A percentile compares a stretch with the other conserved stretches of the same genome.
phyloP scores from a whole-genome alignment of 2,888 invertebrate genomes.

The Formica aserva region DNA sequence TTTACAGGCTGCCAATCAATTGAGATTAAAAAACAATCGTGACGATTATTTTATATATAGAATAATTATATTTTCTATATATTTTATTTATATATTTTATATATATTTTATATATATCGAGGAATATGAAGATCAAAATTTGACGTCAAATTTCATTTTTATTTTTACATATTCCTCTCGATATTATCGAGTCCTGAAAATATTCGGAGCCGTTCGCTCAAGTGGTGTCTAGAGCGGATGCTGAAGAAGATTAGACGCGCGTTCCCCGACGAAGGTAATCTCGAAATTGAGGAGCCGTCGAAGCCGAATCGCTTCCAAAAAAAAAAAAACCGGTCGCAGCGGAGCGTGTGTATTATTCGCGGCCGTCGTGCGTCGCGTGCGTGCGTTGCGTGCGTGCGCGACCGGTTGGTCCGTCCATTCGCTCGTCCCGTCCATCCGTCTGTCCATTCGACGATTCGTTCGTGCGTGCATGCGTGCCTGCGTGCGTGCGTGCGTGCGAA shows the following conservation, averaged over 20 bases:
- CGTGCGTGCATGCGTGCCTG: slow-evolving; percentile 70
- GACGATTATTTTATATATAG: neutral
- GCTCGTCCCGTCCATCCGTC: slow-evolving; percentile 15
- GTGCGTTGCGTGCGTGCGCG: slow-evolving; percentile 12
- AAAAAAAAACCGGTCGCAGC: slow-evolving; percentile 42
- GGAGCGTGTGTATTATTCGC: slow-evolving; percentile 33
- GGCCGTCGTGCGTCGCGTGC: neutral
- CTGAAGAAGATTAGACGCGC: slow-evolving; percentile 29
- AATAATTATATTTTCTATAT: neutral
- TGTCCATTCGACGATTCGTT: slow-evolving; percentile 34
- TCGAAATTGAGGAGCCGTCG: slow-evolving; percentile 39
- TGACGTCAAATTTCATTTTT: slow-evolving; percentile 20
- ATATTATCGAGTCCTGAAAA: neutral
- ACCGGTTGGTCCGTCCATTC: neutral
- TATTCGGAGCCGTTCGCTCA: neutral
- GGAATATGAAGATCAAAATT: neutral
- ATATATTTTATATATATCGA: too few relatives aligned
- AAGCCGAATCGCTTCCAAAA: slow-evolving; percentile 29
- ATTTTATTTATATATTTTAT: too few relatives aligned
- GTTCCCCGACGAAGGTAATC: slow-evolving; percentile 34
- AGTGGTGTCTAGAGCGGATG: neutral
- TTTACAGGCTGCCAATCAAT: neutral
- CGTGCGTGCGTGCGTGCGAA: slow-evolving; percentile 68
- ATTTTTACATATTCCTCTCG: slow-evolving; percentile 3
- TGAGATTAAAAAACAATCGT: neutral